Base-by-base conservation (phyloP, 1,140 invertebrate genomes). In the Drosophila azteca region DNA sequence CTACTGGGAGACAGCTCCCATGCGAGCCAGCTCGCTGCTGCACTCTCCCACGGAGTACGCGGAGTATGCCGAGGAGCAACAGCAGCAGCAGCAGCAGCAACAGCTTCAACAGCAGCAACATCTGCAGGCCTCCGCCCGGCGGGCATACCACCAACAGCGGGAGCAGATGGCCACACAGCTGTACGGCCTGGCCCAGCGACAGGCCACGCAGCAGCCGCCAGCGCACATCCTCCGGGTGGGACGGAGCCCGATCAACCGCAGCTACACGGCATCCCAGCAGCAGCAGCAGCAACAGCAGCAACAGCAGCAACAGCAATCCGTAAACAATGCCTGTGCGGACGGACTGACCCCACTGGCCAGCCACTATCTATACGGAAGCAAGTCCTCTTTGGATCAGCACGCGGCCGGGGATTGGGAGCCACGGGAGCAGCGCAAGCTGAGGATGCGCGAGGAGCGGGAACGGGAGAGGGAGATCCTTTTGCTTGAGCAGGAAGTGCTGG, bases 331-430 rank as follows among this genome's bases (percentile, higher is more conserved):
- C 31, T 89, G 89, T 9, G 81, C 89, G 15, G 89, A 90, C 50
- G 89, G 89, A 3, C 51, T 90, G 1, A 90, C 89, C 15, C 84
- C 88, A 0, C 29, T 90, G 26, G 89, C 84, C 48, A 85, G 81
- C 53, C 89, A 90, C n/a, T 90, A 90, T 51, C 70, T 90, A 0
- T 90, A 90, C 45, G 89, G 89, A 31, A 90, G 89, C 61, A 90
- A 90, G 24, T 74, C 83, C 9, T 90, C 89, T 9, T 52, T 88
- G 53, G 83, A 87, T 52, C 83, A 87, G 24, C 78, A 74, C 35
- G 48, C 39, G 1, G 15, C 50, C 45, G 39, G 48, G 29, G 78
- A 81, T 9, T 88, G 84, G 79, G 83, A 87, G 35, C 72, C 70
- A 6, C 77, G 77, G 24, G 77, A 90, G 39, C 80, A 90, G 57